Conservation (phyloP, 2,113 vertebrate species). For the Turdus rufiventris region DNA sequence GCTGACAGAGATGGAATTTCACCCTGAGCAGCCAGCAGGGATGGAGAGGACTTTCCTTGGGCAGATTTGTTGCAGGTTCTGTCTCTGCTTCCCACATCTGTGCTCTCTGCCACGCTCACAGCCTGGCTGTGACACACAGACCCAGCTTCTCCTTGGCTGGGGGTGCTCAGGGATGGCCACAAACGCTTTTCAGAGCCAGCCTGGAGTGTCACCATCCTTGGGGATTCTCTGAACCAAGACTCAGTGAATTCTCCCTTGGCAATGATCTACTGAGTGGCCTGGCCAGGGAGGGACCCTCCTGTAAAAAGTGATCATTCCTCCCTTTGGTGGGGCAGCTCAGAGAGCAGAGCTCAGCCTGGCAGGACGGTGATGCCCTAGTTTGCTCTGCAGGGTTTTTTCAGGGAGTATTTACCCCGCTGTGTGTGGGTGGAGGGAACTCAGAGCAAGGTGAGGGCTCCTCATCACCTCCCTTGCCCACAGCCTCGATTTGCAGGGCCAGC, state of each 20-base stretch:
- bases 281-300: background rate
- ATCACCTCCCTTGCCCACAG: background rate
- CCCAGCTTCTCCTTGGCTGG: background rate
- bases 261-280: background rate
- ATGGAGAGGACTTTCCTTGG: background rate
- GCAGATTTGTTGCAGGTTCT: background rate
- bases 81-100: background rate
- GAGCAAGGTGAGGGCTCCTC: background rate
- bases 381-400: conserved; percentile 16
- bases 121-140: background rate
- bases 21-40: background rate
- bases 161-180: background rate
- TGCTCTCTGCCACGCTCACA: background rate
- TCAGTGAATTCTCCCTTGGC: background rate
- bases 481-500: background rate
- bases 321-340: background rate
- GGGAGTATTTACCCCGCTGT: background rate
- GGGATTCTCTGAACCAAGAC: background rate
- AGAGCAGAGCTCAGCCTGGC: background rate
- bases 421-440: background rate
- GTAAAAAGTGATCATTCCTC: background rate
- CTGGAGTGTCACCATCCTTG: background rate
- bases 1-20: background rate
- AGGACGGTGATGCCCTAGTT: background rate
- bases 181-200: background rate